Conservation (phyloP, 2,113 vertebrate genomes). For the Isichthys henryi region DNA sequence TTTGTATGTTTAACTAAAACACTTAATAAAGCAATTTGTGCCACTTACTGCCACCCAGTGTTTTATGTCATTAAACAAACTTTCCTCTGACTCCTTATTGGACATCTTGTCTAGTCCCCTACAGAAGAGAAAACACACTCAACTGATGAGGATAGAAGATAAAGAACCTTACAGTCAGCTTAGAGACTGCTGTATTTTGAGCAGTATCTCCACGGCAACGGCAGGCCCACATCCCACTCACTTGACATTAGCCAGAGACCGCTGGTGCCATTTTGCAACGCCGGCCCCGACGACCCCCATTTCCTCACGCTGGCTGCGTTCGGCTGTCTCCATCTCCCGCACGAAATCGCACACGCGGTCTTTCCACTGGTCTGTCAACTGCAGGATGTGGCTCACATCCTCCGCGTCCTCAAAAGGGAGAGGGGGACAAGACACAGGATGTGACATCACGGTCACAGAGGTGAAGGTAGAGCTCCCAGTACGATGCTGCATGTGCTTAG, state of each 20-base stretch:
- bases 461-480: neutral
- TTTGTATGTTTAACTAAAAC: neutral
- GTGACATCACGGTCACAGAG: neutral
- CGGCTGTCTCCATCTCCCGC: conserved; percentile 46
- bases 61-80: conserved; percentile 45
- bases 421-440: neutral
- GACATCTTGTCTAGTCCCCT: conserved; percentile 39
- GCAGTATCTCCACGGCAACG: neutral
- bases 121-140: conserved; percentile 21
- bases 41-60: conserved; percentile 54
- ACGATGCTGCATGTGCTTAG: neutral
- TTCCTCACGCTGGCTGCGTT: conserved; percentile 49
- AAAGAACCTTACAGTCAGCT: neutral
- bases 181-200: neutral
- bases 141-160: neutral
- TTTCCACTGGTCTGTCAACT: conserved; percentile 57
- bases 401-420: conserved; percentile 57
- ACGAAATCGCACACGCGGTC: conserved; percentile 43
- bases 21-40: neutral
- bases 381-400: conserved; percentile 59
- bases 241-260: conserved; percentile 44
- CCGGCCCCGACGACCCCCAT: conserved; percentile 43
- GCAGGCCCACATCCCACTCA: conserved; percentile 44
- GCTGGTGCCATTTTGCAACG: conserved; percentile 52
- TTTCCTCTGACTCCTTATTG: conserved; percentile 36